These are phyloP conservation scores for Sialis fuliginosa DNA, from an alignment of 2,888 invertebrate species.

Conservation along the genomic window DNA sequence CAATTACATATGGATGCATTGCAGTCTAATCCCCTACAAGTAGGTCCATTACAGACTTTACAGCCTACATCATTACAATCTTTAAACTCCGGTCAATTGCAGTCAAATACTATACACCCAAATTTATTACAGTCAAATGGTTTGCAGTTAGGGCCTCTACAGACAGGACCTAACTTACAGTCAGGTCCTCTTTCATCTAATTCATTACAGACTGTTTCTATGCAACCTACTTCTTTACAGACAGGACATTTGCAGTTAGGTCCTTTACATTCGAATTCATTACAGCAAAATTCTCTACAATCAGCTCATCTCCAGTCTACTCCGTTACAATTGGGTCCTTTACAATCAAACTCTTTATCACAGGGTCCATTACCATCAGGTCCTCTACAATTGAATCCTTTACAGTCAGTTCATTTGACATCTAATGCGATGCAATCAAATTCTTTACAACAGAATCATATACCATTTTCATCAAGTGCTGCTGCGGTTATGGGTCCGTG, in stretches of 20 bases:
- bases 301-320: slow-evolving; percentile 1
- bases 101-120: too few relatives aligned
- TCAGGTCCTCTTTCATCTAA: too few relatives aligned
- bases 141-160: too few relatives aligned
- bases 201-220: background rate
- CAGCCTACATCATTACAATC: too few relatives aligned
- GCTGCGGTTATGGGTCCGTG: background rate
- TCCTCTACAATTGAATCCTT: slow-evolving; percentile 8
- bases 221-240: background rate
- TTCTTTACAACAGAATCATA: slow-evolving; percentile 14
- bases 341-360: slow-evolving; percentile 10
- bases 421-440: slow-evolving; percentile 10
- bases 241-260: background rate
- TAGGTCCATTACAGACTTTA: too few relatives aligned
- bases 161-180: too few relatives aligned
- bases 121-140: too few relatives aligned
- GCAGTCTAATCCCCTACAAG: too few relatives aligned
- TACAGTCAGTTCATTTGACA: slow-evolving; percentile 9
- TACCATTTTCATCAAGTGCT: slow-evolving; percentile 11
- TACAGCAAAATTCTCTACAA: background rate
- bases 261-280: too few relatives aligned
- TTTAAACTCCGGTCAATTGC: too few relatives aligned
- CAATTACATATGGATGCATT: too few relatives aligned
- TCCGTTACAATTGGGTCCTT: slow-evolving; percentile 8
- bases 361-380: slow-evolving; percentile 6